Percentiles rank a stretch among this genome's conserved stretches.
These are phyloP conservation scores for Pagetopsis macropterus DNA, from an alignment of 2,797 vertebrate species.

Conservation along the genomic window DNA sequence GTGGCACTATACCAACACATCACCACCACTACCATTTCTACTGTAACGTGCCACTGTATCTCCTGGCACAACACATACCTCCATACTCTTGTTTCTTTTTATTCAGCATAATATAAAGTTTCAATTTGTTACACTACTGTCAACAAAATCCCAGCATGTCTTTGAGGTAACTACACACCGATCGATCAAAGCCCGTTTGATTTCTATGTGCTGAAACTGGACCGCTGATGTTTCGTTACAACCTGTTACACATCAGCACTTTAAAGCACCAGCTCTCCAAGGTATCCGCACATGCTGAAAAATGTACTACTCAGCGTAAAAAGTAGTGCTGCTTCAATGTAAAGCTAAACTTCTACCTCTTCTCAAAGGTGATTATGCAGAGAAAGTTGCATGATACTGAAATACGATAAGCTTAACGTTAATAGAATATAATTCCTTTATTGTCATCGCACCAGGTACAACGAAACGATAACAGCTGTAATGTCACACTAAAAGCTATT, in stretches of 20 bases:
- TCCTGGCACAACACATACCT: conserved; percentile 11
- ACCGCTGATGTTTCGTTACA: background rate
- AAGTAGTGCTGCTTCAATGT: too few species aligned
- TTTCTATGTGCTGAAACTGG: too few species aligned
- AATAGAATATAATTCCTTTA: too few species aligned
- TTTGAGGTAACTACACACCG: background rate
- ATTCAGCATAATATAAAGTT: conserved; percentile 26
- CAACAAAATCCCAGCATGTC: conserved; percentile 23
- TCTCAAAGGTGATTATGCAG: background rate
- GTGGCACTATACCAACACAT: conserved; percentile 48
- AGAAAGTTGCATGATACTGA: background rate
- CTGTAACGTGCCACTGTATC: background rate
- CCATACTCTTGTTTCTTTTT: conserved; percentile 17
- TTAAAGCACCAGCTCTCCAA: background rate
- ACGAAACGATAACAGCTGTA: too few species aligned
- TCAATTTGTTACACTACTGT: conserved; percentile 29
- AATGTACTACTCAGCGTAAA: background rate
- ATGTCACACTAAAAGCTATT: too few species aligned
- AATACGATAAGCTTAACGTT: too few species aligned
- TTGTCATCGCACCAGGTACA: too few species aligned
- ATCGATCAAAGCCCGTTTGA: conserved; percentile 6
- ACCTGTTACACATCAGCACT: conserved; percentile 6
- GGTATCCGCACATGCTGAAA: background rate
- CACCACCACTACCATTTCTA: conserved; percentile 17
- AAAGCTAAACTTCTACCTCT: background rate